These are phyloP conservation scores for Araneus ventricosus DNA, from an alignment of 1,140 invertebrate species.

Conservation along the genomic window DNA sequence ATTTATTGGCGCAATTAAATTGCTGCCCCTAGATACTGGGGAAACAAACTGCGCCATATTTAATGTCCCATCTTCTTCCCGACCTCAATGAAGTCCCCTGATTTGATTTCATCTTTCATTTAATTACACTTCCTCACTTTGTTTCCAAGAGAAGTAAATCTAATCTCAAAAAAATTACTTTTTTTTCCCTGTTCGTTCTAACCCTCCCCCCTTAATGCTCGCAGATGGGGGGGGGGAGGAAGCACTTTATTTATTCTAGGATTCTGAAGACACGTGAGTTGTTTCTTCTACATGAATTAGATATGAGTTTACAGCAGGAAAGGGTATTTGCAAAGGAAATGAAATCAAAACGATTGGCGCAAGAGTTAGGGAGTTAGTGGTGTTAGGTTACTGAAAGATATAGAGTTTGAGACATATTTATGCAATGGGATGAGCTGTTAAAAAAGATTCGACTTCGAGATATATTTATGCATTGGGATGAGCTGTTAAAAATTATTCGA, in stretches of 20 bases:
- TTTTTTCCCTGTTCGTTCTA: background rate
- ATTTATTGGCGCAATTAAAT: constrained; percentile 75
- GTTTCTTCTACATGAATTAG: constrained; percentile 10
- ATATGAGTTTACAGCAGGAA: constrained; percentile 9
- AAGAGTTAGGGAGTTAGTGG: too few relatives aligned
- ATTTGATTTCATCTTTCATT: constrained; percentile 75
- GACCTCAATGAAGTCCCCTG: constrained; percentile 63
- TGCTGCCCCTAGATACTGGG: constrained; percentile 41
- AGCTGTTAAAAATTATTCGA: too few relatives aligned
- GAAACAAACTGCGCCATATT: constrained; percentile 71
- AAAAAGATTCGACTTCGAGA: too few relatives aligned
- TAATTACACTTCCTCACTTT: constrained; percentile 70
- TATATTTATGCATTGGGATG: too few relatives aligned
- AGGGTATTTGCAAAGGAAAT: constrained; percentile 24
- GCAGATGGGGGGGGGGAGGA: background rate
- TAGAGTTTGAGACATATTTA: too few relatives aligned
- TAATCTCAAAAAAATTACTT: constrained; percentile 31
- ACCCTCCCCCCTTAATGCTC: background rate
- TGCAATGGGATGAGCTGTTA: too few relatives aligned
- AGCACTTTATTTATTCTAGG: constrained; percentile 23
- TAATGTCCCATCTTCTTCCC: constrained; percentile 52
- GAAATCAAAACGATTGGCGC: background rate
- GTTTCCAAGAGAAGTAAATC: constrained; percentile 35
- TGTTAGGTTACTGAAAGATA: too few relatives aligned
- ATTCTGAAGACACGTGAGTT: background rate